phyloP scores from a whole-genome alignment of 2,797 vertebrate genomes.

The Morelia viridis region DNA sequence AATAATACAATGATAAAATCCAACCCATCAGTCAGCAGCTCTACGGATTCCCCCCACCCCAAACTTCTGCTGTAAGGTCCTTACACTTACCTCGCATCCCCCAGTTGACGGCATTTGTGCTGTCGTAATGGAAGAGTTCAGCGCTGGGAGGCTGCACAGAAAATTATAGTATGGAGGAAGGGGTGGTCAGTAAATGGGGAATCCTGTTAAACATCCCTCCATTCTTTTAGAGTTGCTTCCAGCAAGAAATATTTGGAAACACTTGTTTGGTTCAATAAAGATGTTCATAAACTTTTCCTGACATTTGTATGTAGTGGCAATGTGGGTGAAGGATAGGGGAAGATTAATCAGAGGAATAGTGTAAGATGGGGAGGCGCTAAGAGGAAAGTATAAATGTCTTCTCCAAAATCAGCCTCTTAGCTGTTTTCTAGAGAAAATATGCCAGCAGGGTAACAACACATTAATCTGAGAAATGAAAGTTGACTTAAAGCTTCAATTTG shows the following conservation, averaged over 20 bases:
- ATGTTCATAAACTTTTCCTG: background rate
- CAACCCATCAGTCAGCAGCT: background rate
- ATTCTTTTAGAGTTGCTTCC: background rate
- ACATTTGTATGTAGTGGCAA: too few species aligned
- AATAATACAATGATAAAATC: background rate
- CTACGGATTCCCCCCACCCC: background rate
- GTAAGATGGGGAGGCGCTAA: background rate
- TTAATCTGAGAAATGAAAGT: background rate
- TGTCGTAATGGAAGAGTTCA: conserved; percentile 92
- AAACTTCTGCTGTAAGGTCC: background rate
- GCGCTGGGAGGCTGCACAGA: conserved; percentile 86
- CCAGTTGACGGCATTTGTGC: conserved; percentile 89
- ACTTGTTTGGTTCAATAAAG: background rate
- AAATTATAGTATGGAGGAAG: conserved; percentile 16
- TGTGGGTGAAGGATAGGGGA: background rate
- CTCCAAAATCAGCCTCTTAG: background rate
- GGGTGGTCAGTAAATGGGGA: background rate
- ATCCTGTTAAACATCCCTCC: background rate
- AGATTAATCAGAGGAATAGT: background rate
- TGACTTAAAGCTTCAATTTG: background rate
- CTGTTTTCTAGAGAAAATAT: background rate
- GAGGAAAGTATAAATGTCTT: background rate
- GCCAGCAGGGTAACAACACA: background rate
- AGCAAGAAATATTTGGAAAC: background rate
- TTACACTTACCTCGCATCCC: conserved; percentile 84